Evolutionary conservation across 2,797 vertebrate species (phyloP).

Genomic region (Tinamus major): DNA sequence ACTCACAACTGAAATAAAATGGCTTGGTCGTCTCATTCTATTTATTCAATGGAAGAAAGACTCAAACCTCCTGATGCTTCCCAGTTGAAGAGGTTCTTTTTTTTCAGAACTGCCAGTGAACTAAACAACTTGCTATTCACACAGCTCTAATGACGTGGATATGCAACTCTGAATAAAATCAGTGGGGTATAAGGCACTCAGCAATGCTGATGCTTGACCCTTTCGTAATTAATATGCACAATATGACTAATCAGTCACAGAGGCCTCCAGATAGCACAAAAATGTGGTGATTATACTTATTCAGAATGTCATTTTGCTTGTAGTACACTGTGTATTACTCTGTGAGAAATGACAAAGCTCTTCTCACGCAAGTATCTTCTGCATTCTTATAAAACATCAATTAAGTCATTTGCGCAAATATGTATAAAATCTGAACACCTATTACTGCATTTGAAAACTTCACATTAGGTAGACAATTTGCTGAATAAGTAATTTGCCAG

Average conservation of each 20-base stretch:
- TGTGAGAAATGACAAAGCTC: not conserved
- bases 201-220: not conserved
- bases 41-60: not conserved
- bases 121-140: not conserved
- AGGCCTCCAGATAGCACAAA: not conserved
- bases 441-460: not conserved
- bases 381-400: not conserved
- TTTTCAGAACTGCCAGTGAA: not conserved
- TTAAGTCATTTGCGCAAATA: not conserved
- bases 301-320: not conserved
- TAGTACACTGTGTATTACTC: not conserved
- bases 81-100: not conserved
- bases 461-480: not conserved
- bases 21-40: not conserved
- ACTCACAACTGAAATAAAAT: not conserved
- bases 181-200: not conserved
- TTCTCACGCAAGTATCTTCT: not conserved
- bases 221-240: not conserved
- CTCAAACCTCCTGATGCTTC: not conserved
- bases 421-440: not conserved
- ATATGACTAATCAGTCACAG: slow-evolving; percentile 5
- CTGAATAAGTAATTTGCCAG: not conserved
- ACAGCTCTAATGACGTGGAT: not conserved
- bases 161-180: not conserved
- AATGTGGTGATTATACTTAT: not conserved